Base-by-base conservation (phyloP, 2,797 vertebrate species). In the Moxostoma hubbsi region DNA sequence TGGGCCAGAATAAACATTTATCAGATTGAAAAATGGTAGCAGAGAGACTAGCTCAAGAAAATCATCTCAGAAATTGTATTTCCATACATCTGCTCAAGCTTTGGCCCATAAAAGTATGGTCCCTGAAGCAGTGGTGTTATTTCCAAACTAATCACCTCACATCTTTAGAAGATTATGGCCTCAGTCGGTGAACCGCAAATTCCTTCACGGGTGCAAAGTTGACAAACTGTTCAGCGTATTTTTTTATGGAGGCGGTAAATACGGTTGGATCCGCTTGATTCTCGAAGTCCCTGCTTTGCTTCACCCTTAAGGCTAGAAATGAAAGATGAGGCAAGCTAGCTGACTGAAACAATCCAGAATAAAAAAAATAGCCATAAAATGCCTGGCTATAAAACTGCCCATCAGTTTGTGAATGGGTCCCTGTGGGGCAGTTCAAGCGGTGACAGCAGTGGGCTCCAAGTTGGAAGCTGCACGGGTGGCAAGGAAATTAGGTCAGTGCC, bases 211-310 rank as follows among this genome's bases (percentile, higher is more conserved):
- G 89, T 88, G 81, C 86, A 76, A 74, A 87, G 84, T 87, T 92
- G 90, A 93, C 90, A 92, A 91, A 93, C 90, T 89, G 87, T 88
- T 86, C 88, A 84, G 85, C 81, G 75, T 86, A 73, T 86, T 92
- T 91, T 82, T 90, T 90, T 88, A 91, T 86, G 85, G 85, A 81
- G 73, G 77, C 18, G 68, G 64, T 85, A 87, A 89, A 88, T 90
- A 81, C 66, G 73, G 55, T 84, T 85, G 89, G 88, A 80, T 67
- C 82, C 8, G 16, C 78, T 83, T 55, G 57, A 73, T 85, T 86
- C 87, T 47, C 89, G 63, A 78, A 88, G 69, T 86, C 88, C 65
- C 77, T 62, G 54, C 55, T 43, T 62, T 43, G 67, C 72, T 71
- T 77, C 84, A 82, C 83, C 86, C 90, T 81, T 83, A 78, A 81